Evolutionary conservation across 2,888 invertebrate species (phyloP).

Genomic region (Nymphalis polychloros): DNA sequence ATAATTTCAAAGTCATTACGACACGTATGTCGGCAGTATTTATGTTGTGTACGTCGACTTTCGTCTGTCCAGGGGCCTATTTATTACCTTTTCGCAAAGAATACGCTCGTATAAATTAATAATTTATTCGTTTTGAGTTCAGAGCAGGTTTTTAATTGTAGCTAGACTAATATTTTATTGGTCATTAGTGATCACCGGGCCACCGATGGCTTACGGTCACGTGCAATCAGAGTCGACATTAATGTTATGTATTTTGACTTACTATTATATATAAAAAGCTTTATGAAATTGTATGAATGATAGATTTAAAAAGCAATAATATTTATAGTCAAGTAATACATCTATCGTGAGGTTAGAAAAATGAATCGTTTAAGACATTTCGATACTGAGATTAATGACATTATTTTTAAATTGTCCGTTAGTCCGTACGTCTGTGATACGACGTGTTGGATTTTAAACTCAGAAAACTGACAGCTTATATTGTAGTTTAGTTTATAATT

Average conservation of each 20-base stretch:
- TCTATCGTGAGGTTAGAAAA: too few relatives aligned
- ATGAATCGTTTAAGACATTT: too few relatives aligned
- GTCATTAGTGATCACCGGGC: conserved; percentile 26
- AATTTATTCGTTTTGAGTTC: conserved; percentile 50
- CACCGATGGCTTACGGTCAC: conserved; percentile 15
- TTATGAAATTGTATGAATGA: too few relatives aligned
- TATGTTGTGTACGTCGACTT: conserved; percentile 65
- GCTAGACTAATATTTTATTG: conserved; percentile 44
- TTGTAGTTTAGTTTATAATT: too few relatives aligned
- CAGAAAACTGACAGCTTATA: too few relatives aligned
- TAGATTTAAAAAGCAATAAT: too few relatives aligned
- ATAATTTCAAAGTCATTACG: conserved; percentile 39
- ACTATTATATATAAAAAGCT: too few relatives aligned
- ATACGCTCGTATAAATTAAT: conserved; percentile 68
- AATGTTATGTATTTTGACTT: conserved; percentile 1
- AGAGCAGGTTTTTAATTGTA: conserved; percentile 41
- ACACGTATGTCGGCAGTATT: conserved; percentile 52
- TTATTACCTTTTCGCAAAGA: conserved; percentile 68
- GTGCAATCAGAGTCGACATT: background rate
- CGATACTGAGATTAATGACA: too few relatives aligned
- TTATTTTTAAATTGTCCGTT: too few relatives aligned
- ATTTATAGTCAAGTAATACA: too few relatives aligned
- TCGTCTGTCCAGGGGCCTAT: conserved; percentile 68
- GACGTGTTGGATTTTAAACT: too few relatives aligned
- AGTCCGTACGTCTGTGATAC: too few relatives aligned